phyloP scores from a whole-genome alignment of 2,888 invertebrate genomes.

The Ptychoptera albimana region DNA sequence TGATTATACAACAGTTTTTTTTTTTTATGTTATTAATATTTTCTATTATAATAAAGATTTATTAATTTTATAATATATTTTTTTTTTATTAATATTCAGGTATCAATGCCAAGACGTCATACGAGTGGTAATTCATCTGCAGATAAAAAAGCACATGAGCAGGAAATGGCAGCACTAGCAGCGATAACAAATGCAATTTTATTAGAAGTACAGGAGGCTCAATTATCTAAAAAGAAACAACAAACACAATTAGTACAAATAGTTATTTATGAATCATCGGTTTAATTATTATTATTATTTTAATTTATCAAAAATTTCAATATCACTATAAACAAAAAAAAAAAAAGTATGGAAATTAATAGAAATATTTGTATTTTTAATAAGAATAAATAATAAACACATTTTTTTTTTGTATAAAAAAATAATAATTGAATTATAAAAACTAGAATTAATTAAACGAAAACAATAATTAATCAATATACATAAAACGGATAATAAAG shows the following conservation, averaged over 20 bases:
- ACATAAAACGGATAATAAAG: too few relatives aligned
- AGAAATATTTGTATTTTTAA: too few relatives aligned
- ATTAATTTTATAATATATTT: neutral
- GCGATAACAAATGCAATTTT: slow-evolving; percentile 43
- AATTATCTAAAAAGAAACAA: slow-evolving; percentile 22
- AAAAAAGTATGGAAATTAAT: too few relatives aligned
- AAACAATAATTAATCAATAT: too few relatives aligned
- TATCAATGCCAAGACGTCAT: slow-evolving; percentile 53
- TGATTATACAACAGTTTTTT: too few relatives aligned
- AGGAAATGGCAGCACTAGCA: slow-evolving; percentile 47
- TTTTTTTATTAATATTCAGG: slow-evolving; percentile 28
- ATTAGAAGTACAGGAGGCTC: slow-evolving; percentile 48
- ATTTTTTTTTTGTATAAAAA: too few relatives aligned
- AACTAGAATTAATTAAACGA: too few relatives aligned
- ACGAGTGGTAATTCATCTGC: slow-evolving; percentile 24
- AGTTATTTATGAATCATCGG: slow-evolving; percentile 79
- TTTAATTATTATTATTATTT: slow-evolving; percentile 28
- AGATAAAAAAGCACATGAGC: slow-evolving; percentile 49
- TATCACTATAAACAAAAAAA: too few relatives aligned
- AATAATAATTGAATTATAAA: too few relatives aligned
- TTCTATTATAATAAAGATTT: neutral
- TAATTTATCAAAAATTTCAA: too few relatives aligned
- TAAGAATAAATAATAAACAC: too few relatives aligned
- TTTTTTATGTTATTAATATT: too few relatives aligned
- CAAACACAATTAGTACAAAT: slow-evolving; percentile 53